Base-by-base conservation (phyloP, 1,140 invertebrate species). In the Acromyrmex charruanus region DNA sequence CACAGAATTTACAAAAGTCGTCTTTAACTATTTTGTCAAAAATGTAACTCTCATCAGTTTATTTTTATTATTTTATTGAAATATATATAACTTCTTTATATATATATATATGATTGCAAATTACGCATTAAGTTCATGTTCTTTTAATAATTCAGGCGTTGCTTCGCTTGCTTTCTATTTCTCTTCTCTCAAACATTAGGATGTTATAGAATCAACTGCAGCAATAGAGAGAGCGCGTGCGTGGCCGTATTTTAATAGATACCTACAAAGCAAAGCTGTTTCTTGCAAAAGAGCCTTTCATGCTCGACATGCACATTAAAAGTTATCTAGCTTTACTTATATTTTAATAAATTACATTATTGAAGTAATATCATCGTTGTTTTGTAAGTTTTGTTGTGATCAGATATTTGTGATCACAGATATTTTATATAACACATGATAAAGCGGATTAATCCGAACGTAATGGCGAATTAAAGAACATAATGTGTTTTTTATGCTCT, bases 261-360 rank as follows among this genome's bases (percentile, higher is more conserved):
- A 44, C 39, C 2, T 44, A 69, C 31, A 49, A 68, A 79, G 18
- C 10, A 9, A 1, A 69, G n/a, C 18, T 79, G 44, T 5, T 9
- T 2, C 12, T 51, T 53, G 31, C 14, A 7, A 7, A 63, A 71
- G 12, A 72, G 49, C 21, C 16, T 77, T 79, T 79, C 5, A 44
- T 51, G 44, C 12, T 21, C 10, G 25, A 25, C 39, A 44, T 44
- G 9, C 10, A 44, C 10, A 44, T 44, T 39, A 7, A 77, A 25
- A 77, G 5, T 21, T 49, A 25, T 9, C 28, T 58, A 49, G 3
- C 5, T 79, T 51, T 65, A 28, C 4, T 65, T 66, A 66, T 79
- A 79, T 79, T 51, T 31, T 51, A 51, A 65, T 49, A n/a, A 49
- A 79, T 66, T 66, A 66, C 16, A 31, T 79, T 51, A 79, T 21